Evolutionary conservation across 64 coral and sea anemone genomes (phyloP).

Genomic region (Porites lutea): DNA sequence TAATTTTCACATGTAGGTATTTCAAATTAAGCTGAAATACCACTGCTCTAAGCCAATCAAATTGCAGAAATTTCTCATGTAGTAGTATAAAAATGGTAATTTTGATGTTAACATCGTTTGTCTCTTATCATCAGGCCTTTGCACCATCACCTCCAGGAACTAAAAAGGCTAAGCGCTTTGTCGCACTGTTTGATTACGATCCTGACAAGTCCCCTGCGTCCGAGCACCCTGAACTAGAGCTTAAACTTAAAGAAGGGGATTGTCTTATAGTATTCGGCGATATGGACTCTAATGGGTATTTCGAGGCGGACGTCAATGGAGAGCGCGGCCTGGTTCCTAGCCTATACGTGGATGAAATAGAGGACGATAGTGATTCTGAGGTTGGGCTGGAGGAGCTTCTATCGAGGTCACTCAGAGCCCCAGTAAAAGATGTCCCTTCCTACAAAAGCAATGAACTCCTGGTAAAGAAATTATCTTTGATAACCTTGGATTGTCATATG

Average conservation of each 20-base stretch:
- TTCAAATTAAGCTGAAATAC: too few species aligned
- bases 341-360: constrained; percentile 84
- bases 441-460: constrained; percentile 6
- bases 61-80: too few species aligned
- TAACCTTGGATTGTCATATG: too few species aligned
- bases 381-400: constrained; percentile 36
- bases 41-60: too few species aligned
- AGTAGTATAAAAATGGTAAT: not conserved
- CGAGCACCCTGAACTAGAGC: constrained; percentile 84
- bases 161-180: constrained; percentile 63
- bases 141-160: constrained; percentile 21
- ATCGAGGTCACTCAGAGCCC: not conserved
- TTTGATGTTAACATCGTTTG: not conserved
- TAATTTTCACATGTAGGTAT: too few species aligned
- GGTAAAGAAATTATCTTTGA: not conserved
- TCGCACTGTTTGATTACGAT: constrained; percentile 91
- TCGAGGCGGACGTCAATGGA: constrained; percentile 88
- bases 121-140: not conserved
- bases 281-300: constrained; percentile 89
- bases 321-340: constrained; percentile 86
- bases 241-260: constrained; percentile 82
- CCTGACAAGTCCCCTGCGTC: constrained; percentile 75
- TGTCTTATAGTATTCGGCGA: constrained; percentile 77
- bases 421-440: constrained; percentile 42
- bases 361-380: constrained; percentile 57